Evolutionary conservation across 2,888 invertebrate genomes (phyloP).

Genomic region (Hybos culiciformis): DNA sequence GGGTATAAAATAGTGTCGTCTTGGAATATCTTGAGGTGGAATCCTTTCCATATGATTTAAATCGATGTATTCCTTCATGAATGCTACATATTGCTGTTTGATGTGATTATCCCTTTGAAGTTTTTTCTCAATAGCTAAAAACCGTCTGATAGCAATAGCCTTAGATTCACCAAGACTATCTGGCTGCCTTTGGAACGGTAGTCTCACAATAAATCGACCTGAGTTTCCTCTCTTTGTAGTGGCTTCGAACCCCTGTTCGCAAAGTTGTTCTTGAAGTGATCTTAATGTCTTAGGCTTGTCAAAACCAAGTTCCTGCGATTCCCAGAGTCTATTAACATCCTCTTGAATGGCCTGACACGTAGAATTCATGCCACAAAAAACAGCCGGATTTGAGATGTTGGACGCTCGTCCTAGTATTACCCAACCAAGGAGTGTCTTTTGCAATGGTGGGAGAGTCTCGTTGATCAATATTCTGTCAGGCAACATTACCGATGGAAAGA

Average conservation of each 20-base stretch:
- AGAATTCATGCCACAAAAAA: no score
- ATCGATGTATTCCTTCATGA: background rate
- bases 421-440: slow-evolving; percentile 9
- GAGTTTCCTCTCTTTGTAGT: slow-evolving; percentile 5
- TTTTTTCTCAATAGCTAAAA: background rate
- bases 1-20: no score
- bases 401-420: slow-evolving; percentile 2
- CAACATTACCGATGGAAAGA: no score
- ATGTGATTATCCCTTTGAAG: background rate
- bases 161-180: background rate
- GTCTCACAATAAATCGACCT: slow-evolving; percentile 10
- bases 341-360: no score
- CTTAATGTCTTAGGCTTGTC: slow-evolving; percentile 7
- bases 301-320: no score
- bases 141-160: background rate
- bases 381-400: no score
- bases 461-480: no score
- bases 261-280: slow-evolving; percentile 8
- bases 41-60: background rate
- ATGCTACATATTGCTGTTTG: no score
- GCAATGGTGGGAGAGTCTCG: no score
- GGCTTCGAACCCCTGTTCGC: slow-evolving; percentile 9
- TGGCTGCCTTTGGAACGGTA: slow-evolving; percentile 4
- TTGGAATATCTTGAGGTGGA: no score
- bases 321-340: no score